These are phyloP conservation scores for Brachypalpus laphriformis DNA, from an alignment of 2,888 invertebrate species.

Conservation along the genomic window DNA sequence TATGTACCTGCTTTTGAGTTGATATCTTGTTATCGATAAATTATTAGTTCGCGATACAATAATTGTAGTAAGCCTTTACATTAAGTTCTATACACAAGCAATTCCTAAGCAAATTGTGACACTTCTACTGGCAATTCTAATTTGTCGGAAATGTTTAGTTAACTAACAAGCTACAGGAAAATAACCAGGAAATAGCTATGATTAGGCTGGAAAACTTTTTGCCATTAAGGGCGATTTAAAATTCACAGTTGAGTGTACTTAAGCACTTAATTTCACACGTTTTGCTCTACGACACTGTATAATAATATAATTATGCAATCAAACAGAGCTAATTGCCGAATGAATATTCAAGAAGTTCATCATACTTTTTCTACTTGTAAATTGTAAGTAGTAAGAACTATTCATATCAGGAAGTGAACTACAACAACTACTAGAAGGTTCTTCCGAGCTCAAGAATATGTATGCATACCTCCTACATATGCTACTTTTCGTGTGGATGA, in stretches of 20 bases:
- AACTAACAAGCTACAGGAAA: background rate
- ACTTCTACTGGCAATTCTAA: too few relatives aligned
- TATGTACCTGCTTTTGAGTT: too few relatives aligned
- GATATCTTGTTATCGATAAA: too few relatives aligned
- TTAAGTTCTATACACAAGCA: too few relatives aligned
- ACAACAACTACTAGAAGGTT: background rate
- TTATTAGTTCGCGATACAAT: too few relatives aligned
- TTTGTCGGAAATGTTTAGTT: too few relatives aligned
- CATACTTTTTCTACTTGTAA: background rate
- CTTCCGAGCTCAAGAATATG: conserved; percentile 13
- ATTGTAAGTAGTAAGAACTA: background rate
- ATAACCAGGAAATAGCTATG: background rate
- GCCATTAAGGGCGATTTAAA: background rate
- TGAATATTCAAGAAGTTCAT: conserved; percentile 29
- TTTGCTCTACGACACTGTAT: conserved; percentile 15
- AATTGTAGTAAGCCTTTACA: too few relatives aligned
- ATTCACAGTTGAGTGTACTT: background rate
- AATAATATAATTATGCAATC: conserved; percentile 22
- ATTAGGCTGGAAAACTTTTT: background rate
- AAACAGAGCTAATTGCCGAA: conserved; percentile 4
- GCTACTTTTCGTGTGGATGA: background rate
- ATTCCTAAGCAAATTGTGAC: too few relatives aligned
- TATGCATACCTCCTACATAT: background rate
- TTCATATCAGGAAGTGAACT: conserved; percentile 4
- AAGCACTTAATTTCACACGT: background rate